These are phyloP conservation scores for Bostrychus sinensis DNA, from an alignment of 2,113 vertebrate genomes.

Conservation along the genomic window DNA sequence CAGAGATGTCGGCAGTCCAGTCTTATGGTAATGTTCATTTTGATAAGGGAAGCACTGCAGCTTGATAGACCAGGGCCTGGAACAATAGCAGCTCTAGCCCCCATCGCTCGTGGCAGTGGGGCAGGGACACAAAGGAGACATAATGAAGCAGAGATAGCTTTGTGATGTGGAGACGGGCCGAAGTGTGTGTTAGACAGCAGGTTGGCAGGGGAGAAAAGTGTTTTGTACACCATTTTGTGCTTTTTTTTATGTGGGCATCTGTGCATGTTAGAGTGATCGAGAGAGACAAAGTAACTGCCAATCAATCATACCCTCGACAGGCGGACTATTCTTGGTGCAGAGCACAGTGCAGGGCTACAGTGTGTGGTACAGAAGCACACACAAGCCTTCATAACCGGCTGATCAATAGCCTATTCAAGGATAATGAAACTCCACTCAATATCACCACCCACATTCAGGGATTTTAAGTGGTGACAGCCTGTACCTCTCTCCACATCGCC, in stretches of 20 bases:
- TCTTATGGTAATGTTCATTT: slow-evolving; percentile 72
- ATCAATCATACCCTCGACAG: slow-evolving; percentile 39
- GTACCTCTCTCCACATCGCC: background rate
- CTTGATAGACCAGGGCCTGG: slow-evolving; percentile 53
- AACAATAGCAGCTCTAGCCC: slow-evolving; percentile 54
- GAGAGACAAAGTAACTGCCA: slow-evolving; percentile 27
- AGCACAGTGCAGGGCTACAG: slow-evolving; percentile 3
- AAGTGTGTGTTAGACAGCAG: slow-evolving; percentile 4
- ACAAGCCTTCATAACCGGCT: slow-evolving; percentile 43
- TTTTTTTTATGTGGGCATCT: slow-evolving; percentile 32
- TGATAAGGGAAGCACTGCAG: slow-evolving; percentile 46
- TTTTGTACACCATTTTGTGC: slow-evolving; percentile 23
- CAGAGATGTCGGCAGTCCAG: slow-evolving; percentile 46
- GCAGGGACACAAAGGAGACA: slow-evolving; percentile 63
- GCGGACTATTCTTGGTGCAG: slow-evolving; percentile 2
- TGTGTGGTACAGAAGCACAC: slow-evolving; percentile 32
- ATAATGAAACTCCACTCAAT: slow-evolving; percentile 62
- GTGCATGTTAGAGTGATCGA: slow-evolving; percentile 27
- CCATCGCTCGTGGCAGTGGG: slow-evolving; percentile 52
- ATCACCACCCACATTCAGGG: slow-evolving; percentile 48
- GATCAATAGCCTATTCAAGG: slow-evolving; percentile 65
- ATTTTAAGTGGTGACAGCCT: slow-evolving; percentile 39
- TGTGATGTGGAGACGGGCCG: slow-evolving; percentile 43
- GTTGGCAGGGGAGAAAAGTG: slow-evolving; percentile 12
- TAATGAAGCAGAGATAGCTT: slow-evolving; percentile 68